Evolutionary conservation across 2,113 vertebrate genomes (phyloP).

Genomic region (Rhineura floridana): DNA sequence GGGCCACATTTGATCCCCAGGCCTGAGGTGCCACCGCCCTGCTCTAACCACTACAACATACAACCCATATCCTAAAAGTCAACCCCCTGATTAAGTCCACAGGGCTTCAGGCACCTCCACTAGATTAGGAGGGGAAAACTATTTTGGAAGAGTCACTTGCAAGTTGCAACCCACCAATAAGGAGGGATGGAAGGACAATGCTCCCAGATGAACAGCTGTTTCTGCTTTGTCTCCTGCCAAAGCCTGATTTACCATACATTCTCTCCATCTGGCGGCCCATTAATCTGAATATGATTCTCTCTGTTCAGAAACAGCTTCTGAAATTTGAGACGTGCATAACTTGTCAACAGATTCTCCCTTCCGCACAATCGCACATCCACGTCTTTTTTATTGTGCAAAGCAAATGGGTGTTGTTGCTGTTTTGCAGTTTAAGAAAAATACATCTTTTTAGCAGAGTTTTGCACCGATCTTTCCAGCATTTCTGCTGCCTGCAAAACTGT

Average conservation of each 20-base stretch:
- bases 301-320: constrained; percentile 76
- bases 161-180: constrained; percentile 37
- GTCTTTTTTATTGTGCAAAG: constrained; percentile 52
- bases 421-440: constrained; percentile 54
- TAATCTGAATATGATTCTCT: constrained; percentile 83
- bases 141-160: constrained; percentile 41
- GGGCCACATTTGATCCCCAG: no score
- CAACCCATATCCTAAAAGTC: neutral
- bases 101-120: neutral
- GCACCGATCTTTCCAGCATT: constrained; percentile 25
- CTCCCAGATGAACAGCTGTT: constrained; percentile 71
- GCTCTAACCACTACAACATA: no score
- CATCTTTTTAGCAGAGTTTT: constrained; percentile 44
- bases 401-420: constrained; percentile 2
- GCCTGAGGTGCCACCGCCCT: no score
- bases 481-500: constrained; percentile 19
- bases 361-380: constrained; percentile 66
- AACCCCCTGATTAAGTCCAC: neutral
- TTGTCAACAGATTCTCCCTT: constrained; percentile 41
- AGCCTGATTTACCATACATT: constrained; percentile 77
- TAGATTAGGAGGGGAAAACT: constrained; percentile 41
- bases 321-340: constrained; percentile 77
- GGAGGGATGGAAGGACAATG: constrained; percentile 44
- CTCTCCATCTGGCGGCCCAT: constrained; percentile 81
- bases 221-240: constrained; percentile 74